Base-by-base conservation (phyloP, 1,140 invertebrate genomes). In the Macrobrachium rosenbergii region DNA sequence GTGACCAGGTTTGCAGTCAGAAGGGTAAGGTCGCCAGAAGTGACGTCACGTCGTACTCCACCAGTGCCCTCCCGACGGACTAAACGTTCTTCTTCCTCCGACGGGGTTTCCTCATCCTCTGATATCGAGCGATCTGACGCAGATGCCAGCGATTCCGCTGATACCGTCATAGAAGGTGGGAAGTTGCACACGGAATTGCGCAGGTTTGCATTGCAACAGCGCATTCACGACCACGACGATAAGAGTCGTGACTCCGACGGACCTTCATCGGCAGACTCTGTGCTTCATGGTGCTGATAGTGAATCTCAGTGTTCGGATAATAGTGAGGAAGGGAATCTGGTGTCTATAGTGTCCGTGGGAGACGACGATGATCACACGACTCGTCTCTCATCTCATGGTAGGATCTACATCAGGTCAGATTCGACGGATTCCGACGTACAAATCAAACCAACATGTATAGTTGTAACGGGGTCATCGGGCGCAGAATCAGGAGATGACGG, bases 351-450 rank as follows among this genome's bases (percentile, higher is more conserved):
- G 79, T 84, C 89, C n/a, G 89, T 90, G n/a, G 89, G 89, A 21
- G 89, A 88, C 78, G 89, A 90, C 60, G 87, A 88, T 52, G 84
- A 88, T 67, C 81, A 78, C 86, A 88, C 58, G 62, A 82, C 80
- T 12, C 80, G 80, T 19, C 73, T 88, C 58, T 77, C 85, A 19
- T 88, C 83, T 12, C 89, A 89, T 12, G 89, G 89, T 21, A 82
- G 87, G 37, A 90, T 90, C 43, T 90, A 90, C 80, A 90, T 90
- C 78, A 86, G 89, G 73, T 90, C 89, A 19, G 89, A 90, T 69
- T 90, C 89, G 21, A 90, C 89, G 1, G 89, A 90, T 63, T 90
- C 89, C 14, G 89, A 90, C 79, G 89, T 90, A 17, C 89, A 90
- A 69, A 90, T 90, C 64, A 90, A 90, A 75, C 89, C 89, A 14